These are phyloP conservation scores for Cepphus grylle DNA, from an alignment of 2,113 vertebrate species.

Conservation along the genomic window DNA sequence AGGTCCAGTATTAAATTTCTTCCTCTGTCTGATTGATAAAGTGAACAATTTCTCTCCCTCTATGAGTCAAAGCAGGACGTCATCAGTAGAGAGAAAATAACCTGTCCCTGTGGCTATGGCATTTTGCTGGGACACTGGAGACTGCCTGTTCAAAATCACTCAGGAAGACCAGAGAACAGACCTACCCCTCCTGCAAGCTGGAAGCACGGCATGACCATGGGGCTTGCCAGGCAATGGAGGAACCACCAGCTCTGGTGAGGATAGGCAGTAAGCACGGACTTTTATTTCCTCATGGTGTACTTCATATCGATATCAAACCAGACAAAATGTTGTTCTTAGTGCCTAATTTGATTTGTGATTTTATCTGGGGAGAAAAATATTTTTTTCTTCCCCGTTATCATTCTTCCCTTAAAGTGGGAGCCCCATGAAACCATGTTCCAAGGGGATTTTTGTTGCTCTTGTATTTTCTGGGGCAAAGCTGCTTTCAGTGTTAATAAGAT, in stretches of 20 bases:
- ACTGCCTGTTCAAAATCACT: rapidly evolving
- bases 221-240: rapidly evolving
- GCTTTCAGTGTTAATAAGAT: not conserved
- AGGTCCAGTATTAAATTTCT: not conserved
- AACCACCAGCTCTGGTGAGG: not conserved
- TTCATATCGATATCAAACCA: not conserved
- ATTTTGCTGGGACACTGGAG: not conserved
- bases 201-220: rapidly evolving
- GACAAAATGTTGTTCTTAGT: not conserved
- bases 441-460: not conserved
- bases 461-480: not conserved
- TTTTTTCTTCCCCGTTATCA: not conserved
- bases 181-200: rapidly evolving
- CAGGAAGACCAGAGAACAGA: not conserved
- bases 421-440: not conserved
- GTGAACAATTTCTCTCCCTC: not conserved
- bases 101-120: not conserved
- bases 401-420: not conserved
- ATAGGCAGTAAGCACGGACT: rapidly evolving
- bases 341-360: not conserved
- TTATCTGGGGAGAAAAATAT: not conserved
- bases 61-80: not conserved
- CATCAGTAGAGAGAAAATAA: not conserved
- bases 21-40: not conserved
- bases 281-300: rapidly evolving